Evolutionary conservation across 2,113 vertebrate genomes (phyloP), one percentile per base, ranked within the genome.

Genomic region (Ailurus styani): DNA sequence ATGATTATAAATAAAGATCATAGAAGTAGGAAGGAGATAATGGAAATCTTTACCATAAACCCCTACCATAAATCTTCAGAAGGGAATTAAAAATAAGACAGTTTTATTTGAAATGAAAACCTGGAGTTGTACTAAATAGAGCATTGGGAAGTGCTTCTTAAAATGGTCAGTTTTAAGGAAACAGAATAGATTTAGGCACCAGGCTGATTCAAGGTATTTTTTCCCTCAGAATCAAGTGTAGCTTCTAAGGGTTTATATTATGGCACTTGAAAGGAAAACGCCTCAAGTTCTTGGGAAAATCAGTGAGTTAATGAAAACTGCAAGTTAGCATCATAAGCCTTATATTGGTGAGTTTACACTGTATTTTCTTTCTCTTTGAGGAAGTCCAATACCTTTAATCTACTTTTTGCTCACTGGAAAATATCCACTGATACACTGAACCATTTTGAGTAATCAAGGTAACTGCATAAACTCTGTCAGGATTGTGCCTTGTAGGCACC

Each of bases 71-170:
- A 62, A 34, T 81, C 54, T 93, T 89, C 52, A 81, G 31, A 90
- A 57, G 14, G 34, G 3, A 88, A 62, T 57, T 96, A 50, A 84
- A 85, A 95, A 73, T 88, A 15, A 78, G 90, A 13, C 9, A 50
- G 9, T 86, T 94, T 60, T 92, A 50, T 54, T 90, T 90, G 42
- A 87, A 62, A 96, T 68, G 23, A 96, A 92, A 92, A 37, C 34
- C 23, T 9, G 40, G n/a, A 34, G 6, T 60, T 95, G 17, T 66
- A 54, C 45, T 97, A 90, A 91, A 47, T 55, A 84, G 42, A 50
- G 11, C 20, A 21, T 37, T 40, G 83, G 34, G 78, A 87, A 84
- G 34, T 66, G 14, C 15, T 94, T 94, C 64, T 70, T 90, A 45
- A 90, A 84, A 47, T 72, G 55, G 31, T 70, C n/a, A 70, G 47